phyloP scores from a whole-genome alignment of 2,888 invertebrate genomes.

The Agrotis ipsilon region DNA sequence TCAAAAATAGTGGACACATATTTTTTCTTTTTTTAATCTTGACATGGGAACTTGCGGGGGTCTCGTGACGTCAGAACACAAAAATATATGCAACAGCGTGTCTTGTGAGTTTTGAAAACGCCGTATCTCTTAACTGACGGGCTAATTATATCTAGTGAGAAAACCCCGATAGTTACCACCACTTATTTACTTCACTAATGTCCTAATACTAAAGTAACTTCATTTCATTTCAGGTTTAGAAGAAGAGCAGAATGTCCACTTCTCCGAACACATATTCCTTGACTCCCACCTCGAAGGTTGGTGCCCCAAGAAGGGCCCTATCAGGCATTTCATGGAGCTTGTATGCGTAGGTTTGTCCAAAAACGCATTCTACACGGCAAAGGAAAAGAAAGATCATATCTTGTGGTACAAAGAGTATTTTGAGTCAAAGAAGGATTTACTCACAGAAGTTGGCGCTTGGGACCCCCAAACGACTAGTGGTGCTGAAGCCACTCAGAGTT shows the following conservation, averaged over 20 bases:
- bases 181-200: background rate
- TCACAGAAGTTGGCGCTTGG: constrained; percentile 93
- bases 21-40: too few species aligned
- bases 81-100: too few species aligned
- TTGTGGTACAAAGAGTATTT: constrained; percentile 98
- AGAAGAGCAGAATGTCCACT: constrained; percentile 94
- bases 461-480: constrained; percentile 70
- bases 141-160: too few species aligned
- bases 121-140: too few species aligned
- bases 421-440: constrained; percentile 93
- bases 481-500: constrained; percentile 67
- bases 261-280: constrained; percentile 98
- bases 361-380: constrained; percentile 97
- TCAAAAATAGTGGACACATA: too few species aligned
- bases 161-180: too few species aligned
- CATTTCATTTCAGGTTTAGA: constrained; percentile 90
- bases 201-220: background rate
- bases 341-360: constrained; percentile 98
- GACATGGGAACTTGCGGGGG: too few species aligned
- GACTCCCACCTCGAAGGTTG: constrained; percentile 96
- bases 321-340: constrained; percentile 99
- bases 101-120: too few species aligned
- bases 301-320: constrained; percentile 97
- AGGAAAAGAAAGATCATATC: constrained; percentile 97
- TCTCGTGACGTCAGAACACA: too few species aligned